These are phyloP conservation scores for Ivindomyrus marchei DNA, from an alignment of 2,113 vertebrate genomes.

Conservation along the genomic window DNA sequence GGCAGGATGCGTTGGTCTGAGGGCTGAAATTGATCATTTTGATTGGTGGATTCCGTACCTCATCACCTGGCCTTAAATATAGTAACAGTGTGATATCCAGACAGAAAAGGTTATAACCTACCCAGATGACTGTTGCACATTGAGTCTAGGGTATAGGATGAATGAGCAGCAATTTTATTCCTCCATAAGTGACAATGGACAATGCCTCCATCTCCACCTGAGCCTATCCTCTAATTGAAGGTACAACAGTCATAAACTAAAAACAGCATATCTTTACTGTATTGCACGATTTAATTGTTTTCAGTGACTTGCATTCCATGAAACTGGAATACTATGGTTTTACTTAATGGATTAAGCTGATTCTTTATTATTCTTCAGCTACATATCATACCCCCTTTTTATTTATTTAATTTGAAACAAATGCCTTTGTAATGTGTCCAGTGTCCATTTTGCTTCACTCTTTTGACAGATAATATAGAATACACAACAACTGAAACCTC, in stretches of 20 bases:
- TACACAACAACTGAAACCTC: slow-evolving; percentile 45
- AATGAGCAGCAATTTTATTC: background rate
- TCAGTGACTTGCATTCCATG: slow-evolving; percentile 34
- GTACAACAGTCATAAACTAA: background rate
- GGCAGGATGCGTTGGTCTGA: background rate
- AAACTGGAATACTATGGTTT: slow-evolving; percentile 27
- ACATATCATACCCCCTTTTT: slow-evolving; percentile 25
- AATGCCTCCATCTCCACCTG: background rate
- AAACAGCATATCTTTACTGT: slow-evolving; percentile 23
- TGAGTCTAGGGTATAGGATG: background rate
- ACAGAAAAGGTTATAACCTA: background rate
- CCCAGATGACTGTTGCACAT: background rate
- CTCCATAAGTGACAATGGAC: background rate
- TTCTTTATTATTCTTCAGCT: slow-evolving; percentile 26
- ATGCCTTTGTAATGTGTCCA: slow-evolving; percentile 53
- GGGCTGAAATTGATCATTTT: background rate
- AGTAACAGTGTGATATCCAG: background rate
- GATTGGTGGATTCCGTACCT: background rate
- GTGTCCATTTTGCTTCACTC: slow-evolving; percentile 46
- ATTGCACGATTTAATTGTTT: slow-evolving; percentile 29
- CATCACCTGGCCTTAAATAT: background rate
- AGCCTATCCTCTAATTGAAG: background rate
- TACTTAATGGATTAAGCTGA: slow-evolving; percentile 37
- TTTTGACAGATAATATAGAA: slow-evolving; percentile 36
- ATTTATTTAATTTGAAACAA: slow-evolving; percentile 44